Base-by-base conservation (phyloP, 2,888 invertebrate genomes). In the Oligia latruncula region DNA sequence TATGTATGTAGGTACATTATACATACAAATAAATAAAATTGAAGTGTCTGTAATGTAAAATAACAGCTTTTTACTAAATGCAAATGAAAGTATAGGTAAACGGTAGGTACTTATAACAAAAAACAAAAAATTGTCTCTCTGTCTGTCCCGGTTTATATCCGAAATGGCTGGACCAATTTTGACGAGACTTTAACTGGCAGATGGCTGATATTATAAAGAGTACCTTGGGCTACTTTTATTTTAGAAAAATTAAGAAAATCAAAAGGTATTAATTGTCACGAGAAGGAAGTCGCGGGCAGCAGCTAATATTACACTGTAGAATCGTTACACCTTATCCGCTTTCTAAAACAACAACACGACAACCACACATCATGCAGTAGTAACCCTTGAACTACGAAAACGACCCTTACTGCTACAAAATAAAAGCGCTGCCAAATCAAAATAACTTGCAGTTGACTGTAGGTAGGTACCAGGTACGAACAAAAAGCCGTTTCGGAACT, bases 401-500 rank as follows among this genome's bases (percentile, higher is more conserved):
- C 1, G 11, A 43, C 3, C 40, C 5, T 52, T 43, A 43, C 23
- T 4, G 13, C 23, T 52, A 78, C 4, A 17, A 11, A 74, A 46
- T 64, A 78, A 77, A 77, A 4, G 43, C 8, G 43, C 20, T 70
- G 4, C 5, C 52, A 35, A 29, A 29, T 40, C 11, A 29, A 46
- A 74, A 46, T 13, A 17, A 11, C 20, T 43, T 55, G 23, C 23
- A 1, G 6, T 80, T 35, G 13, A 43, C 11, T 71, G 5, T 52
- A n/a, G 49, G 20, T 71, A 55, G 43, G 23, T n/a, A 64, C n/a
- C 43, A 72, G 35, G 46, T 71, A 71, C 58, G n/a, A 58, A 35
- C 29, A 65, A 58, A 77, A 74, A 60, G 17, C 68, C 20, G 20
- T 29, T 52, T 65, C 13, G 43, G 29, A 74, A 68, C 71, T 23